phyloP scores from a whole-genome alignment of 2,888 invertebrate species.

The Lacanobia wlatinum region DNA sequence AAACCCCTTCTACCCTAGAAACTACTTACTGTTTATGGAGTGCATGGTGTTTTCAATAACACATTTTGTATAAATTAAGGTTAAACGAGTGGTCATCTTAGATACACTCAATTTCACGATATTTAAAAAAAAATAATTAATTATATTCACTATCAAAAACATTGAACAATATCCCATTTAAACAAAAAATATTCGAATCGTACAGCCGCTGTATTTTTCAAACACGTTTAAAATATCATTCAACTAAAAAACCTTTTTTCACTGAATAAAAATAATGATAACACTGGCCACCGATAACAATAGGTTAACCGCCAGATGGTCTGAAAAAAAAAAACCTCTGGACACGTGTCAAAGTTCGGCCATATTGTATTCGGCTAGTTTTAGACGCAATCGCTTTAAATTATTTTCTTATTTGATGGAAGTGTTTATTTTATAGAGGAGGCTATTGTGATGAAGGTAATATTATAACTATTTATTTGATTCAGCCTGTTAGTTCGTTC shows the following conservation, averaged over 20 bases:
- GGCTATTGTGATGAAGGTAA: constrained; percentile 70
- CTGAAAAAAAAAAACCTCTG: neutral
- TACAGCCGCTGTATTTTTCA: neutral
- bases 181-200: neutral
- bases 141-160: too few relatives aligned
- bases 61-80: too few relatives aligned
- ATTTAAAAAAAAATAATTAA: too few relatives aligned
- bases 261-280: neutral
- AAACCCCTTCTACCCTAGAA: too few relatives aligned
- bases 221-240: neutral
- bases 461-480: neutral
- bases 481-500: neutral
- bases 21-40: too few relatives aligned
- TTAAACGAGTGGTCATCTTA: too few relatives aligned
- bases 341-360: constrained; percentile 17
- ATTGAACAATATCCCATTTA: neutral
- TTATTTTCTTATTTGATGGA: constrained; percentile 54
- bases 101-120: too few relatives aligned
- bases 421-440: constrained; percentile 62
- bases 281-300: neutral
- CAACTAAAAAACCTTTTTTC: neutral
- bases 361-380: constrained; percentile 47
- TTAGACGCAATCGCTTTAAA: constrained; percentile 53
- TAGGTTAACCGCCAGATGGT: neutral
- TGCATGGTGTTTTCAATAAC: too few relatives aligned